Base-by-base conservation (phyloP, 2,888 invertebrate species). In the Perithous albicinctus region DNA sequence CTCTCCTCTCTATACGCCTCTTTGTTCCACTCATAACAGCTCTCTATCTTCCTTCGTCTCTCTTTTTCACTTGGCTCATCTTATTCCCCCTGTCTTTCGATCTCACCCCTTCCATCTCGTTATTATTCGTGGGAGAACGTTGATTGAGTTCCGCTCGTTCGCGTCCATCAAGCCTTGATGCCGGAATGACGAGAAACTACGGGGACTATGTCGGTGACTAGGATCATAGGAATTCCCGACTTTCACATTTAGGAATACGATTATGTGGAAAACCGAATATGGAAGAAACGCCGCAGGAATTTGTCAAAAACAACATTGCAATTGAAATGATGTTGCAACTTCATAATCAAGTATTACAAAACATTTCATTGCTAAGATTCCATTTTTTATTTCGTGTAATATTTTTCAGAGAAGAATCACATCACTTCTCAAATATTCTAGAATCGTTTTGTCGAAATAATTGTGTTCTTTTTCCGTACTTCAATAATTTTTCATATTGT, bases 91-190 rank as follows among this genome's bases (percentile, higher is more conserved):
- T n/a, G n/a, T n/a, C n/a, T n/a, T n/a, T 26, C 35, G 15, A 51
- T 29, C 26, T 38, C n/a, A n/a, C 15, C 35, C 23, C 18, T 15
- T n/a, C 29, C 48, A 23, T 20, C 66, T 78, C 73, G 59, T 80
- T 72, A 72, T 72, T 76, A 80, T 72, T 76, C 76, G 51, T 54
- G 38, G 38, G 78, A 67, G 73, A 46, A 20, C 69, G 32, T 67
- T 67, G 69, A 80, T 76, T 59, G 72, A 70, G 43, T 10, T 54
- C 59, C 67, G 32, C 59, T 51, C 26, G 72, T 48, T 75, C 51
- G 46, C 63, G 38, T 51, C 41, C 67, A 12, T 72, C 66, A 43
- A 64, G 76, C 32, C 20, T 43, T 15, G 29, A 66, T 54, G 54
- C 23, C 10, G 46, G 38, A 75, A 80, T 43, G 70, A 70, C 41